Base-by-base conservation (phyloP, 2,113 vertebrate genomes). In the Atlantisia rogersi region DNA sequence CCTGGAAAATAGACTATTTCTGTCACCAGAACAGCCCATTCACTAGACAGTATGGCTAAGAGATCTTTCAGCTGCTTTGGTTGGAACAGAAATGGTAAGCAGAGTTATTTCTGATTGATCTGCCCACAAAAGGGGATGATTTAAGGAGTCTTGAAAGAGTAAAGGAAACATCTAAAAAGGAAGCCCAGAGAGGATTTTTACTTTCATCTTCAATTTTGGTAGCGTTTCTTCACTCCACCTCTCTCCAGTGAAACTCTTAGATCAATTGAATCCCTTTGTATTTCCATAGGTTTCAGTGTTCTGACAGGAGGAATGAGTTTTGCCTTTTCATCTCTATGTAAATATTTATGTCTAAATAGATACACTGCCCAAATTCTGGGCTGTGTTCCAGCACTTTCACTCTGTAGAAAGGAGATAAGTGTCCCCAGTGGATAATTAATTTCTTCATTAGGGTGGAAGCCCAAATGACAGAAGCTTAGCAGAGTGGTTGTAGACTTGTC, bases 261-360 rank as follows among this genome's bases (percentile, higher is more conserved):
- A 58, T 79, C 83, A 75, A 12, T 48, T 74, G 67, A 93, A 94
- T 87, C 83, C 81, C n/a, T 91, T 81, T 75, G 53, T 78, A 59
- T 81, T 92, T 93, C 80, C 64, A 42, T 31, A 48, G 79, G 40
- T 65, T 79, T 84, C 58, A 86, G 48, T 62, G 63, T 25, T 40
- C 77, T 91, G 83, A 86, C 65, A 89, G 58, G 18, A 91, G 42
- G 74, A 93, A 77, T 56, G 46, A 89, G 53, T 82, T 92, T 86
- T 95, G 73, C 87, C 56, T 82, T 95, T 92, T 81, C 68, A 85
- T 96, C 82, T 96, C 88, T 73, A 5, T 83, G 78, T 94, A 96
- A 96, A 97, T 88, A 58, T 96, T 97, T 95, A 94, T 65, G 32
- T 79, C 87, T 82, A 96, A 90, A 93, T 94, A 95, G 95, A 95